These are phyloP conservation scores for Xiphydria camelus DNA, from an alignment of 2,888 invertebrate species.

Conservation along the genomic window DNA sequence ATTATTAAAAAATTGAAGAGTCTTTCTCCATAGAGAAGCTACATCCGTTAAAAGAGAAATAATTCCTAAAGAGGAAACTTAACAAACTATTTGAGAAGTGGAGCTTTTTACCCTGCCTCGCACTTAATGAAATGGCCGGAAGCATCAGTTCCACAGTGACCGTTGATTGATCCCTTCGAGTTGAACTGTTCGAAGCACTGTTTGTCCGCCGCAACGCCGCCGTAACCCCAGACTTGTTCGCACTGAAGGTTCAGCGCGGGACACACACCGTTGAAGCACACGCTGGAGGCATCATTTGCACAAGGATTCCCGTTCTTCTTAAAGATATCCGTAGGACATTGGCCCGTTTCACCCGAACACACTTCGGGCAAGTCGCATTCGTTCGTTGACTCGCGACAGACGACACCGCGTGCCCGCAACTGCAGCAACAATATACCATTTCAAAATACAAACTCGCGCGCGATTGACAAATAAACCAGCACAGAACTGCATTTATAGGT, in stretches of 20 bases:
- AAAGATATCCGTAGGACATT: slow-evolving; percentile 87
- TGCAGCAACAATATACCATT: slow-evolving; percentile 49
- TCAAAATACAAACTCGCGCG: neutral
- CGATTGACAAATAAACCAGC: neutral
- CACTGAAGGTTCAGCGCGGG: slow-evolving; percentile 89
- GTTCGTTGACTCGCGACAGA: slow-evolving; percentile 84
- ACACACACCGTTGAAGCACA: slow-evolving; percentile 91
- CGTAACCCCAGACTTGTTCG: slow-evolving; percentile 90
- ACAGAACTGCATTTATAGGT: neutral
- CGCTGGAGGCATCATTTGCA: slow-evolving; percentile 67
- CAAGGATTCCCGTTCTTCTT: slow-evolving; percentile 93
- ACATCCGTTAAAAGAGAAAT: too few relatives aligned
- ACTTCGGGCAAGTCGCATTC: slow-evolving; percentile 96
- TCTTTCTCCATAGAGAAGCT: too few relatives aligned
- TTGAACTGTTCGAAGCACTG: slow-evolving; percentile 96
- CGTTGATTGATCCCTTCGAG: slow-evolving; percentile 91
- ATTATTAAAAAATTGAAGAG: too few relatives aligned
- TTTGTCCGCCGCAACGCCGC: slow-evolving; percentile 78
- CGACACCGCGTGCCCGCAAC: slow-evolving; percentile 74
- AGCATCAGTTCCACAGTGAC: slow-evolving; percentile 88
- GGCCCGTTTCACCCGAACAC: slow-evolving; percentile 86
- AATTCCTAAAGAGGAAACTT: too few relatives aligned
- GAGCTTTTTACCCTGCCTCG: slow-evolving; percentile 81
- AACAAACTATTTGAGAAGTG: too few relatives aligned
- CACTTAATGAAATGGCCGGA: slow-evolving; percentile 83